Evolutionary conservation across 2,888 invertebrate species (phyloP), one percentile per base, ranked within the genome.

Genomic region (Masnerella sp.): DNA sequence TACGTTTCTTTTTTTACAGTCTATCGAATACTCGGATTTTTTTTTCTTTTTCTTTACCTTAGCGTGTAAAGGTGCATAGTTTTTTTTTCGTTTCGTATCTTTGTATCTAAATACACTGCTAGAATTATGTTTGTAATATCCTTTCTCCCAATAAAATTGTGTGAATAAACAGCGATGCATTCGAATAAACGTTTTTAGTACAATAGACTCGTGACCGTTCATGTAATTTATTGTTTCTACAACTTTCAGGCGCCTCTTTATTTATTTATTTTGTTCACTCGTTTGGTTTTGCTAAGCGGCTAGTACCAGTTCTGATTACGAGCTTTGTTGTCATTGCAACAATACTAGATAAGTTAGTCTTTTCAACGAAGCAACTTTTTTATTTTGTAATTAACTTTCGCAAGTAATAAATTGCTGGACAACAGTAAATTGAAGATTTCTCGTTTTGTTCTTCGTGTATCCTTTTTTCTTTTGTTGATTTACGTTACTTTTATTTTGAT

Each of bases 171-270:
- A 30, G 54, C 43, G 47, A 54, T 54, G 61, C 32, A 69, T 56
- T 62, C 49, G 38, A 62, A 69, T 62, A 47, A 62, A 70, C 70
- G 42, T 56, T 62, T 56, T 56, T 45, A 56, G 54, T 62, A 62
- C 49, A 69, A 64, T 58, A 68, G 36, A 49, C 28, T 51, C 36
- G 32, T 36, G 34, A 65, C 36, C 22, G 28, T 56, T 47, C 11
- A 11, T 38, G 28, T 45, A 40, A 56, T 65, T 64, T 54, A 54
- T 51, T 32, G 11, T 34, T 30, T 12, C n/a, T 17, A 18, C 42
- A 8, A 7, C 30, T n/a, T 8, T 2, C 30, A 30, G 30, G 30
- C 7, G 3, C 9, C 5, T 8, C 9, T 43, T 14, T 12, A 43
- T 25, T 43, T 43, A 25, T 43, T 12, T 43, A 14, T 14, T 45